Percentiles rank a stretch among this genome's conserved stretches.
These are phyloP conservation scores for Drosophila triauraria DNA, from an alignment of 1,140 invertebrate genomes.

Conservation along the genomic window DNA sequence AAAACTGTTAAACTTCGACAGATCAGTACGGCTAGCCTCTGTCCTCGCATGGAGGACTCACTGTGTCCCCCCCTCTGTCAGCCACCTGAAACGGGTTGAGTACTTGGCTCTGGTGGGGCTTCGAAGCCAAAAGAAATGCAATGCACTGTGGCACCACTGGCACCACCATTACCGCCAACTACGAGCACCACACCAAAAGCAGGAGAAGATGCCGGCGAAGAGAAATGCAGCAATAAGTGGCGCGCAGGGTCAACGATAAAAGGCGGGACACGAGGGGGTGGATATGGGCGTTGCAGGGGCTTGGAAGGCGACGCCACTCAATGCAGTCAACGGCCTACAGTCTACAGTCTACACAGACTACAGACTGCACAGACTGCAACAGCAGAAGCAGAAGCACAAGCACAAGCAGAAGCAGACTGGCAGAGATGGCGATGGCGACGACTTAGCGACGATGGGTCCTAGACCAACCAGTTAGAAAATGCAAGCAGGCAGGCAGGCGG, in stretches of 20 bases:
- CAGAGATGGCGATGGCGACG: conserved; percentile 40
- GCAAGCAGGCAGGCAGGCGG: conserved; percentile 53
- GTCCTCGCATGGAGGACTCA: neutral
- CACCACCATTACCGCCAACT: conserved; percentile 1
- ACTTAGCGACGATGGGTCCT: conserved; percentile 53
- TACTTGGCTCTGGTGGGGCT: conserved; percentile 71
- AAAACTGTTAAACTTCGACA: neutral
- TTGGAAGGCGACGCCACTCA: conserved; percentile 59
- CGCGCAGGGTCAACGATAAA: conserved; percentile 78
- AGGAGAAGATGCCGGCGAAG: conserved; percentile 53
- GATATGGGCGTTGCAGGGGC: conserved; percentile 17
- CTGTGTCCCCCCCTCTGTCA: conserved; percentile 18
- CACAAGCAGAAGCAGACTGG: conserved; percentile 2
- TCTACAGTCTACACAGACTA: conserved; percentile 49
- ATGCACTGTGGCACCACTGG: conserved; percentile 17
- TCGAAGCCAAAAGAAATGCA: conserved; percentile 81
- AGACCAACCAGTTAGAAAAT: conserved; percentile 78
- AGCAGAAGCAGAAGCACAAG: neutral
- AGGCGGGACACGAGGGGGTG: conserved; percentile 11
- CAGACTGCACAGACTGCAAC: neutral
- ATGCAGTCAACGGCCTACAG: conserved; percentile 79
- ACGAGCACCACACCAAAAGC: conserved; percentile 19
- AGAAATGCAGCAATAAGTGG: conserved; percentile 79
- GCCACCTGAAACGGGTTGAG: conserved; percentile 60
- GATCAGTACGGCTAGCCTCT: neutral